Evolutionary conservation across 2,797 vertebrate genomes (phyloP), one percentile per base, ranked within the genome.

Genomic region (Pangasius mekongensis): DNA sequence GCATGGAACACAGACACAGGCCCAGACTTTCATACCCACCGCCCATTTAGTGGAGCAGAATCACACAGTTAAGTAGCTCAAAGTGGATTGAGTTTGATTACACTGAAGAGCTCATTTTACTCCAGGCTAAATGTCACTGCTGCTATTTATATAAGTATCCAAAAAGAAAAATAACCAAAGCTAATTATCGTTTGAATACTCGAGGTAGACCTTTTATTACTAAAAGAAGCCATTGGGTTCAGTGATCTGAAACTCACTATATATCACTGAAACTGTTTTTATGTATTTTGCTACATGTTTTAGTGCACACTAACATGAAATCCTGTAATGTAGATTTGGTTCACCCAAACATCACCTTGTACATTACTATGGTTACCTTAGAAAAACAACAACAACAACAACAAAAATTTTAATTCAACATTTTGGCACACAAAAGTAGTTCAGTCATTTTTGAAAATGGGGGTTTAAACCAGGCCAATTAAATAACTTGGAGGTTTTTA

Each of bases 1-100:
- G 85, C 78, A 49, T 47, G 89, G 85, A 89, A 90, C 86, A 85
- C 88, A 90, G 83, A 76, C 83, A 89, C 83, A 86, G 83, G 30
- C 77, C 89, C 14, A 73, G 60, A 9, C 39, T 67, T 60, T 62
- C 16, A 84, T 76, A 69, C 56, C 24, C 49, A 86, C 86, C 66
- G 67, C 76, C 43, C n/a, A 47, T 76, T 89, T 87, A 85, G 52
- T 58, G 36, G 58, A 71, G 43, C 56, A 54, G 67, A 60, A 87
- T 74, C 30, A 82, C 43, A 47, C 80, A 74, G 49, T 82, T 71
- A 86, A 80, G 52, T 39, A 52, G 67, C 36, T 73, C n/a, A 87
- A 47, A 73, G 33, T 73, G 66, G 78, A 82, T 66, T 20, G 52
- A 56, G 52, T 87, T 71, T 69, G 24, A 69, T 81, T 87, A 67